A percentile compares a stretch with the other conserved stretches of the same genome.
phyloP scores from a whole-genome alignment of 1,140 invertebrate species.

The Trichogramma pretiosum region DNA sequence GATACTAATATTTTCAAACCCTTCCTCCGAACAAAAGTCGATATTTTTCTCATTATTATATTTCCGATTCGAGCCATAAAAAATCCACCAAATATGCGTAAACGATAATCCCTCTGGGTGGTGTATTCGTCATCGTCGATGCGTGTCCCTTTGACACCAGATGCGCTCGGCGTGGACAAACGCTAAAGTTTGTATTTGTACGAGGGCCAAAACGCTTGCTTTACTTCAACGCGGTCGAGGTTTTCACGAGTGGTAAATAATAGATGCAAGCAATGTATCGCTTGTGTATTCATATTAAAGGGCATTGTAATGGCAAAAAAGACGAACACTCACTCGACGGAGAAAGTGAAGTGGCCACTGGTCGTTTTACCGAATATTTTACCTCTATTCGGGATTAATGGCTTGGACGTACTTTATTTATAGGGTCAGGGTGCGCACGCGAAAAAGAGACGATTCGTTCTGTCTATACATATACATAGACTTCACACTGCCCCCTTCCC shows the following conservation, averaged over 20 bases:
- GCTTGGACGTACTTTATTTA: constrained; percentile 46
- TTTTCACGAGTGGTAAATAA: constrained; percentile 41
- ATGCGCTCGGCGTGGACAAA: too few species aligned
- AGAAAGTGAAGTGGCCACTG: constrained; percentile 20
- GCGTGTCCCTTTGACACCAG: too few species aligned
- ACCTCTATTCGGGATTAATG: constrained; percentile 46
- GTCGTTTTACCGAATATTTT: constrained; percentile 45
- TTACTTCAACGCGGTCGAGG: neutral
- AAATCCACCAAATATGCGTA: too few species aligned
- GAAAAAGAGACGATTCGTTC: constrained; percentile 17
- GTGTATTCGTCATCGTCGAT: constrained; percentile 20
- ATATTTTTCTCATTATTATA: too few species aligned
- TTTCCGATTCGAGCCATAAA: too few species aligned
- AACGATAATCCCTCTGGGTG: constrained; percentile 33
- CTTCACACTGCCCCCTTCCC: too few species aligned
- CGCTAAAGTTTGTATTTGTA: constrained; percentile 18
- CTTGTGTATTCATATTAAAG: constrained; percentile 47
- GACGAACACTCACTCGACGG: neutral
- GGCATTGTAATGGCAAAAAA: constrained; percentile 4
- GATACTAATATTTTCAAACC: too few species aligned
- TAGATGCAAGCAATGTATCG: constrained; percentile 32
- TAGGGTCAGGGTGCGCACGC: constrained; percentile 26
- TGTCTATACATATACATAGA: too few species aligned
- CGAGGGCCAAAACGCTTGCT: neutral
- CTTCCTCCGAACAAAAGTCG: too few species aligned